Conservation (phyloP, 2,888 invertebrate species). For the Cephus rjabovi region DNA sequence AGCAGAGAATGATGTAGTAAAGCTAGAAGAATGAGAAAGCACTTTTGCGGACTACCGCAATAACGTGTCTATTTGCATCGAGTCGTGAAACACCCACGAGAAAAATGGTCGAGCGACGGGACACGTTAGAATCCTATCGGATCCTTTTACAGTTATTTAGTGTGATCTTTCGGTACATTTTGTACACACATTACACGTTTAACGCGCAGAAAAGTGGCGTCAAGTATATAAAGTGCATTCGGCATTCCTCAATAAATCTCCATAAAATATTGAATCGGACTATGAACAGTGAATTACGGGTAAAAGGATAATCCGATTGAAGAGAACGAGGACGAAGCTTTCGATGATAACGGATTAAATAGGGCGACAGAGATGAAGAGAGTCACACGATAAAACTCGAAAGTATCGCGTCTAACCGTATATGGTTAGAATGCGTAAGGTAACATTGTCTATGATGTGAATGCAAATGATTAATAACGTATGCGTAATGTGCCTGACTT, state of each 20-base stretch:
- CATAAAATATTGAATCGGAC: not conserved
- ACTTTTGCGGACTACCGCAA: not conserved
- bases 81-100: not conserved
- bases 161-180: no score
- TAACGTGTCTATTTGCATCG: not conserved
- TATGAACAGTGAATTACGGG: not conserved
- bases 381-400: not conserved
- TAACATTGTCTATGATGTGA: slow-evolving; percentile 18
- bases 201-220: not conserved
- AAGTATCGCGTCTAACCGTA: not conserved
- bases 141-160: no score
- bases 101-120: not conserved
- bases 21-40: not conserved
- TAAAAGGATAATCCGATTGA: not conserved
- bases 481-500: slow-evolving; percentile 25
- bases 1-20: not conserved
- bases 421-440: not conserved
- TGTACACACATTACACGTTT: not conserved
- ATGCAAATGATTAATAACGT: slow-evolving; percentile 29
- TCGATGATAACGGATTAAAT: not conserved
- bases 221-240: not conserved
- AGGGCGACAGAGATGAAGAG: not conserved
- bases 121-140: not conserved
- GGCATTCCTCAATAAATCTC: not conserved
- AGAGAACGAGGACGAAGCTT: not conserved